phyloP scores from a whole-genome alignment of 2,797 vertebrate genomes.

The Arctocebus calabarensis region DNA sequence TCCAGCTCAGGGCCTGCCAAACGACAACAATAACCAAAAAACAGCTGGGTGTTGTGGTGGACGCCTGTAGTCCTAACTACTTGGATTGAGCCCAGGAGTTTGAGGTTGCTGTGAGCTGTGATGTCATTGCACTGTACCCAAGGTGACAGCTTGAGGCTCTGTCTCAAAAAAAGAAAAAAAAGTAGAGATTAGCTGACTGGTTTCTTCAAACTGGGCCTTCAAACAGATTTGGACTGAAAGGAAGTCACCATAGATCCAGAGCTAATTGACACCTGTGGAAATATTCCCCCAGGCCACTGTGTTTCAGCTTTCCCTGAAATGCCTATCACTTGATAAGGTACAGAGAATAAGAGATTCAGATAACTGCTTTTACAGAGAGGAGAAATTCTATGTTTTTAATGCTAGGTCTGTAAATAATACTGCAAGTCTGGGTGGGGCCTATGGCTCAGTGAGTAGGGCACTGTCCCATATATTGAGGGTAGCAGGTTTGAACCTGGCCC shows the following conservation, averaged over 20 bases:
- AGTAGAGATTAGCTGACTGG: not conserved
- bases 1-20: too few species aligned
- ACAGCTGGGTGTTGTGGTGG: too few species aligned
- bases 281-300: not conserved
- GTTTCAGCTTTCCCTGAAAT: conserved; percentile 26
- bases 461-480: too few species aligned
- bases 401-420: not conserved
- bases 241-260: not conserved
- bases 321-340: not conserved
- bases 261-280: not conserved
- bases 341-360: not conserved
- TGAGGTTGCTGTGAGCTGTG: too few species aligned
- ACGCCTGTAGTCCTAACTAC: too few species aligned
- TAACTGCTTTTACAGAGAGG: not conserved
- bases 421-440: not conserved
- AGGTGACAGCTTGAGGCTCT: too few species aligned
- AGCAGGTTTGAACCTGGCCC: too few species aligned
- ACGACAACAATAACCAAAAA: too few species aligned
- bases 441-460: too few species aligned
- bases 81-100: too few species aligned
- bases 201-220: conserved; percentile 26
- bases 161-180: too few species aligned
- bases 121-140: too few species aligned
- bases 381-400: conserved; percentile 21
- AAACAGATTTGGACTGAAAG: not conserved